Base-by-base conservation (phyloP, 2,888 invertebrate genomes). In the Pristionchus arcanus region DNA sequence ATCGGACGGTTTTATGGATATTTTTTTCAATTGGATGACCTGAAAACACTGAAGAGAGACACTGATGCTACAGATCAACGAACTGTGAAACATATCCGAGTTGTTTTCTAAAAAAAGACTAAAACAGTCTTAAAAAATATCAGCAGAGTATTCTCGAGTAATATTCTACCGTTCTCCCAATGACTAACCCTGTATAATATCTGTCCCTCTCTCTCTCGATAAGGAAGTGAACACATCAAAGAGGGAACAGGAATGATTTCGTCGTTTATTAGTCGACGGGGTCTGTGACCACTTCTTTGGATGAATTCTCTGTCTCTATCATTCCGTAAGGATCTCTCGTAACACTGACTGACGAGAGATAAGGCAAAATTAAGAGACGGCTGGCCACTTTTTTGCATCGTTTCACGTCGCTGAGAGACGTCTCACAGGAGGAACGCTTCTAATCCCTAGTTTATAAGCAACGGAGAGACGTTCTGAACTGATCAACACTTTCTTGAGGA, bases 151-250 rank as follows among this genome's bases (percentile, higher is more conserved):
- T 7, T 13, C 68, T 11, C 2, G 28, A 68, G 68, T 68, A 68
- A 68, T 49, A 7, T 28, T 28, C 68, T 9, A 28, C 28, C n/a
- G 11, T n/a, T 28, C 4, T 13, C 21, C 74, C 25, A 37, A 15
- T 74, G 34, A 71, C 34, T 71, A 71, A 71, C 68, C 31, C 31
- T 31, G 63, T 63, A 63, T n/a, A 63, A 63, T 63, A 63, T 63
- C 63, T n/a, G 25, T 63, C 59, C 25, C 25, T 59, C 68, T 71
- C 77, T 77, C 49, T 25, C 49, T 28, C 42, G 81, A 81, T 81
- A 81, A 81, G 81, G 81, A 81, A 81, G 81, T 81, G 81, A 81
- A 81, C 81, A 81, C 81, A 53, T n/a, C 34, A 42, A 37, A 37
- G 74, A 25, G 11, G 25, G 74, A 81, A 81, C 81, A 81, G 81